Base-by-base conservation (phyloP, 2,113 vertebrate genomes). In the Callionymus lyra region DNA sequence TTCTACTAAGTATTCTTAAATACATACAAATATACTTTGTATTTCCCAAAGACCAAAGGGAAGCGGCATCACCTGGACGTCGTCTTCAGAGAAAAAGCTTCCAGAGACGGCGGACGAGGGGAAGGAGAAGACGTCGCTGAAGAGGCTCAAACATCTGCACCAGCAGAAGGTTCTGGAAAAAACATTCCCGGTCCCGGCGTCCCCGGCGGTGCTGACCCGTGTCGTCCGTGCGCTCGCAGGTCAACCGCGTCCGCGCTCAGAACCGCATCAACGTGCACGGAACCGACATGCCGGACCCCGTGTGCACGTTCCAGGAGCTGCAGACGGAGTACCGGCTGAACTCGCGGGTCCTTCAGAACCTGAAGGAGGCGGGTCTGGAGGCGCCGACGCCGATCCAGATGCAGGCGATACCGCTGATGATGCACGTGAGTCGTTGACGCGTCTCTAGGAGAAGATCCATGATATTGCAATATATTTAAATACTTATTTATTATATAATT, bases 121-220 rank as follows among this genome's bases (percentile, higher is more conserved):
- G 13, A 84, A 87, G 46, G 86, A 84, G 44, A 85, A 84, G 16
- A 69, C 73, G 3, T 82, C 85, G 0, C 68, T 82, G 38, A 88
- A 87, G 53, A 93, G 89, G 59, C 62, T 94, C 33, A 90, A 92
- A 53, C 81, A 86, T 16, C 76, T 91, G 50, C 87, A 90, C 70
- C 86, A 85, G 41, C 86, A 94, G 77, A 93, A 94, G 91, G 92
- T 98, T n/a, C n/a, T n/a, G n/a, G n/a, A n/a, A n/a, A n/a, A n/a
- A n/a, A n/a, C n/a, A n/a, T n/a, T n/a, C n/a, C 33, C 1, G 16
- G 10, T 2, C 18, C 3, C 34, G 31, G 12, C 12, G 2, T 3
- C 6, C 14, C 3, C 34, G 2, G 6, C 13, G 14, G 36, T 4
- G 8, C 36, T 38, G 3, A 38, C n/a, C 2, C 1, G 12, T 38